Base-by-base conservation (phyloP, 2,113 vertebrate species). In the Notiomystis cincta region DNA sequence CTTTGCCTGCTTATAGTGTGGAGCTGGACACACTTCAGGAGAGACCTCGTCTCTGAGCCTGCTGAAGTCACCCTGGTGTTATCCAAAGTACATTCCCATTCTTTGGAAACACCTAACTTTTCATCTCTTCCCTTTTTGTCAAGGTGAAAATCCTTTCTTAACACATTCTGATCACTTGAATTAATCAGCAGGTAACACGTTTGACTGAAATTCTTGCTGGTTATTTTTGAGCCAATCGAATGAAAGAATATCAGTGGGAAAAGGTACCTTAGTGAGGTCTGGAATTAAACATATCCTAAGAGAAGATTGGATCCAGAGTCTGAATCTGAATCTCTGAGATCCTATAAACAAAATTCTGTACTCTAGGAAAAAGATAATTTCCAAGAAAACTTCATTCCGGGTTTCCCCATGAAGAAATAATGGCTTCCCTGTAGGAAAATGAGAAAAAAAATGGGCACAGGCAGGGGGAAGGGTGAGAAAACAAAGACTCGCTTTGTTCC, bases 341-440 rank as follows among this genome's bases (percentile, higher is more conserved):
- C 27, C 35, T 85, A 48, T 2, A 7, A 65, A 76, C 5, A 80
- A 77, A 88, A 73, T 86, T 92, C 10, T 77, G 3, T 54, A 51
- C 18, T 92, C 54, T 65, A 65, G 58, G 58, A 93, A 93, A 80
- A 45, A 53, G 51, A 67, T 28, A 13, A 76, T 82, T 93, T 95
- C 45, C 69, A 93, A 69, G 70, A 85, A 95, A 95, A 58, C 42
- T 82, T 69, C 24, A 66, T 73, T 97, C 82, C 70, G 88, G 38
- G 72, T 70, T 88, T 85, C 62, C 19, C 54, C 19, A 48, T 73
- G 30, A 79, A 73, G 62, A 90, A 90, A 91, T 70, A 82, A 93
- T 62, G 30, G 19, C 18, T 73, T 90, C 67, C 66, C 62, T 77
- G 33, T 8, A 87, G 78, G 21, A 90, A 93, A 94, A 85, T 31